Conservation (phyloP, 1,140 invertebrate species). For the Panonychus citri region DNA sequence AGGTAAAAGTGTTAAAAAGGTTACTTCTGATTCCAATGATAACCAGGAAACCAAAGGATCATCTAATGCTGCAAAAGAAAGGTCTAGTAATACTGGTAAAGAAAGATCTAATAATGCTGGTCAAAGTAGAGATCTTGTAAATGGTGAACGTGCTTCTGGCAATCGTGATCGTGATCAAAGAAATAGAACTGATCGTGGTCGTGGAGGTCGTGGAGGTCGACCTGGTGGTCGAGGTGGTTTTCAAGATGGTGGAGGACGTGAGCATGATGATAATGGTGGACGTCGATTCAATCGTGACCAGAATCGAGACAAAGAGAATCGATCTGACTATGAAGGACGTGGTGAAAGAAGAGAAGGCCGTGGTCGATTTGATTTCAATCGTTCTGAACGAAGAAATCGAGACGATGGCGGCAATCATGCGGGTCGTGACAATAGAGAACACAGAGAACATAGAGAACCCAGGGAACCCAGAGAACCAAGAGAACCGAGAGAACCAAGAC, state of each 20-base stretch:
- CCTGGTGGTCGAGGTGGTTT: constrained; percentile 42
- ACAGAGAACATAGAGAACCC: neutral
- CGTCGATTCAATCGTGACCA: neutral
- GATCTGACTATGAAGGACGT: neutral
- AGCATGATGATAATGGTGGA: neutral
- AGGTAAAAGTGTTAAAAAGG: too few species aligned
- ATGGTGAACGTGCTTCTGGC: neutral
- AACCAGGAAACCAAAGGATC: too few species aligned
- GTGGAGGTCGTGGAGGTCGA: neutral
- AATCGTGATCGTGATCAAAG: neutral
- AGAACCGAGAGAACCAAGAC: neutral
- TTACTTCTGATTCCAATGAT: too few species aligned
- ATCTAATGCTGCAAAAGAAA: too few species aligned
- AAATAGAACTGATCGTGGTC: neutral
- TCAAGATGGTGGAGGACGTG: constrained; percentile 18
- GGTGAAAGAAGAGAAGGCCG: neutral
- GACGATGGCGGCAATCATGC: neutral
- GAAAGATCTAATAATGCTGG: neutral
- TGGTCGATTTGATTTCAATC: neutral
- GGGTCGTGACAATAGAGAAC: neutral
- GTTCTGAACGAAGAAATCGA: neutral
- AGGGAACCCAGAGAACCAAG: neutral
- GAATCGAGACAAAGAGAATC: neutral
- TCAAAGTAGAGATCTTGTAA: neutral
- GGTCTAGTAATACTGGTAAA: neutral